Percentiles rank a stretch among this genome's conserved stretches.
These are phyloP conservation scores for Parnassius mnemosyne DNA, from an alignment of 2,888 invertebrate genomes.

Conservation along the genomic window DNA sequence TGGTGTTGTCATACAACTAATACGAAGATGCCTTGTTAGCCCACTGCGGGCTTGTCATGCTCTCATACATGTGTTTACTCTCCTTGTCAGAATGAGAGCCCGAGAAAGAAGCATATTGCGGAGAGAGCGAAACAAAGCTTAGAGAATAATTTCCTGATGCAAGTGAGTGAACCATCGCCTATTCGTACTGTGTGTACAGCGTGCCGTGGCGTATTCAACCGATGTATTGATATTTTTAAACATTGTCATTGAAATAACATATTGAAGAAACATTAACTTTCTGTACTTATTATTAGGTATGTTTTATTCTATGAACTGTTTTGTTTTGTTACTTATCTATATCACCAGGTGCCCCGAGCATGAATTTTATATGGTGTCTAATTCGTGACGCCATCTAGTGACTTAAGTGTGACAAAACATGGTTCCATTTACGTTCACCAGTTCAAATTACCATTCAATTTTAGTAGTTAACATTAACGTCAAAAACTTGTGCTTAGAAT, in stretches of 20 bases:
- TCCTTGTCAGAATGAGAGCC: constrained; percentile 77
- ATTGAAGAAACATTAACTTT: background rate
- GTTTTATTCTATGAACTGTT: too few species aligned
- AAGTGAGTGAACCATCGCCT: constrained; percentile 61
- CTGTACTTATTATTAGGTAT: too few species aligned
- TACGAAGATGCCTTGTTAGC: background rate
- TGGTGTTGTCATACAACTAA: constrained; percentile 3
- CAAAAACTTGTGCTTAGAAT: too few species aligned
- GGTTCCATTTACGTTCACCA: too few species aligned
- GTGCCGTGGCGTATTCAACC: constrained; percentile 45
- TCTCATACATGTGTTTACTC: constrained; percentile 62
- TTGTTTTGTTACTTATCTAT: too few species aligned
- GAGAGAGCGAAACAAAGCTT: constrained; percentile 78
- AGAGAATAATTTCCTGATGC: constrained; percentile 77
- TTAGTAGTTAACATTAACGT: too few species aligned
- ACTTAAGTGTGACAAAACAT: too few species aligned
- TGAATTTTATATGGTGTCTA: too few species aligned
- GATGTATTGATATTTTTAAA: background rate
- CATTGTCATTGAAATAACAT: background rate
- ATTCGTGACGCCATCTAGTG: too few species aligned
- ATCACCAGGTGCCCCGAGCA: too few species aligned
- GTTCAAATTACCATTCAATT: too few species aligned
- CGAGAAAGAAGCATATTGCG: constrained; percentile 77
- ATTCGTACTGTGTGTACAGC: constrained; percentile 16
- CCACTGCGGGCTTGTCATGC: constrained; percentile 33